Conservation (phyloP, 2,888 invertebrate species). For the Lepetodrilus schrolli region DNA sequence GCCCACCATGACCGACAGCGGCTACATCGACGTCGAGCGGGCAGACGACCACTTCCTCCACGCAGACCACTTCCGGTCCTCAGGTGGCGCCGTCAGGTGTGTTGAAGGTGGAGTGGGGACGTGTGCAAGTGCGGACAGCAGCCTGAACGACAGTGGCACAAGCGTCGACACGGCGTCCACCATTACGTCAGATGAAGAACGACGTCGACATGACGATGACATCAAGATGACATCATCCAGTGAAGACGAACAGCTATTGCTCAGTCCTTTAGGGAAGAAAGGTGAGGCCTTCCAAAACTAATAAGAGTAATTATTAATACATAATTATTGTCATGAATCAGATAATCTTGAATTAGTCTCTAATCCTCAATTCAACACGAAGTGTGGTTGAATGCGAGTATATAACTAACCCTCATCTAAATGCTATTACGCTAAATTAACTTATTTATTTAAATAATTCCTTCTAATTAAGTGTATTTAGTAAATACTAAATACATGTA, state of each 20-base stretch:
- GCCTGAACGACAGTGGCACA: conserved; percentile 41
- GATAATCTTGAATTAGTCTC: too few relatives aligned
- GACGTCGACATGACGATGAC: not conserved
- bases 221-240: conserved; percentile 25
- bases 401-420: too few relatives aligned
- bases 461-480: too few relatives aligned
- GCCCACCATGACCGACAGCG: conserved; percentile 21
- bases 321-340: too few relatives aligned
- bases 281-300: too few relatives aligned
- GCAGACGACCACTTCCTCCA: conserved; percentile 16
- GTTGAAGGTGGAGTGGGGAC: conserved; percentile 4
- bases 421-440: too few relatives aligned
- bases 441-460: too few relatives aligned
- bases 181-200: conserved; percentile 35
- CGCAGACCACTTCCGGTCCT: not conserved
- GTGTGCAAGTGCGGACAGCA: conserved; percentile 33
- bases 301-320: too few relatives aligned
- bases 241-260: conserved; percentile 8
- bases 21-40: conserved; percentile 15
- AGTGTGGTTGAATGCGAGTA: too few relatives aligned
- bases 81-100: not conserved
- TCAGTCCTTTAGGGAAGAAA: not conserved
- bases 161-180: conserved; percentile 37
- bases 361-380: too few relatives aligned
- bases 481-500: too few relatives aligned